Conservation (phyloP, 2,113 vertebrate genomes). For the Steatornis caripensis region DNA sequence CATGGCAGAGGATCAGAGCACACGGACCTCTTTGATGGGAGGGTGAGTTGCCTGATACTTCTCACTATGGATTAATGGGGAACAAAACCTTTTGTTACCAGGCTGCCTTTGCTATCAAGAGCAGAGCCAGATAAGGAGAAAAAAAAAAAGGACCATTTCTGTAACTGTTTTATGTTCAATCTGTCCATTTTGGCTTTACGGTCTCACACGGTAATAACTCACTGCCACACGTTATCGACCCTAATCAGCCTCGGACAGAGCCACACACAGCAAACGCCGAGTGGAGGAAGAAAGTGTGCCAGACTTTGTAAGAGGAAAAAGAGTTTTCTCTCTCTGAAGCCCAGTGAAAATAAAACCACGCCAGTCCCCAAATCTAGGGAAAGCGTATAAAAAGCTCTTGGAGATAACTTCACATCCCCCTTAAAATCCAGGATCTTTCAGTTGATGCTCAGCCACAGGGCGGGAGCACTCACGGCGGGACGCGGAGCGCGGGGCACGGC, state of each 20-base stretch:
- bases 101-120: not conserved
- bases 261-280: accelerated
- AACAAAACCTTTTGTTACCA: not conserved
- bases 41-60: not conserved
- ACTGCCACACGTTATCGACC: not conserved
- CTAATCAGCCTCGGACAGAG: not conserved
- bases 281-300: not conserved
- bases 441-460: not conserved
- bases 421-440: not conserved
- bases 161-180: not conserved
- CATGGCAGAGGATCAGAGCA: not conserved
- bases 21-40: not conserved
- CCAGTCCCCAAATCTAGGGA: not conserved
- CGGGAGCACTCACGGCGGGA: accelerated
- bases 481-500: accelerated
- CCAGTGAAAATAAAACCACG: not conserved
- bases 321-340: not conserved
- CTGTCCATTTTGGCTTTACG: not conserved
- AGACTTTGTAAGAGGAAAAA: not conserved
- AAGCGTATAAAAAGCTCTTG: not conserved
- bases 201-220: not conserved
- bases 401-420: not conserved
- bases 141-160: not conserved
- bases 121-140: not conserved
- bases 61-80: not conserved